These are phyloP conservation scores for Ovibos moschatus DNA, from an alignment of 2,113 vertebrate species.

Conservation along the genomic window DNA sequence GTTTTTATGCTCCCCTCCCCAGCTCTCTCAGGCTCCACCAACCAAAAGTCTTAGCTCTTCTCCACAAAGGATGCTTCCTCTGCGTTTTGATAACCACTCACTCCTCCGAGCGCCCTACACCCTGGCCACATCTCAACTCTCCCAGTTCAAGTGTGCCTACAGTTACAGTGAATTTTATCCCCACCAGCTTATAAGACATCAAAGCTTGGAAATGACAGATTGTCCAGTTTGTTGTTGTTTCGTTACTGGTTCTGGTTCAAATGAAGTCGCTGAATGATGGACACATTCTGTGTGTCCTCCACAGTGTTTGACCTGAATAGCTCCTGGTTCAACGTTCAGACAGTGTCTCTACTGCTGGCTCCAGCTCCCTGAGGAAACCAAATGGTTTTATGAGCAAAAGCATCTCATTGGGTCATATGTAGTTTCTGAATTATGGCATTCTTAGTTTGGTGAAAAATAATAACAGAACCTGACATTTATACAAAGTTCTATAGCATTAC, in stretches of 20 bases:
- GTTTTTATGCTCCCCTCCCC: background rate
- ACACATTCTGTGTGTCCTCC: background rate
- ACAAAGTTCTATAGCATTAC: background rate
- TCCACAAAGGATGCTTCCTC: background rate
- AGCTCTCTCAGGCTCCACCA: background rate
- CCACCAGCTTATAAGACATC: background rate
- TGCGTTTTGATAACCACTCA: background rate
- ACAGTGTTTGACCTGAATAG: background rate
- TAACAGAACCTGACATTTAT: background rate
- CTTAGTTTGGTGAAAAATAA: background rate
- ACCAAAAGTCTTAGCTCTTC: background rate
- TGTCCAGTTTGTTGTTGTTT: background rate
- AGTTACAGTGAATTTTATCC: background rate
- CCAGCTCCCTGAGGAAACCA: background rate
- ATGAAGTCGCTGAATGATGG: background rate
- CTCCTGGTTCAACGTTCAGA: background rate
- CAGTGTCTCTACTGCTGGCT: background rate
- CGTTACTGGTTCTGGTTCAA: background rate
- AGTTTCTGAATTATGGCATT: conserved; percentile 36
- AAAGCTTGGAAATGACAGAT: background rate
- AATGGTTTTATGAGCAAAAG: background rate
- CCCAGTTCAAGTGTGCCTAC: background rate
- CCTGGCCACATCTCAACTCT: background rate
- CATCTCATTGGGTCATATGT: background rate
- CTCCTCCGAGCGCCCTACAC: background rate